Conservation (phyloP, 1,140 invertebrate genomes). For the Oscheius sp. region DNA sequence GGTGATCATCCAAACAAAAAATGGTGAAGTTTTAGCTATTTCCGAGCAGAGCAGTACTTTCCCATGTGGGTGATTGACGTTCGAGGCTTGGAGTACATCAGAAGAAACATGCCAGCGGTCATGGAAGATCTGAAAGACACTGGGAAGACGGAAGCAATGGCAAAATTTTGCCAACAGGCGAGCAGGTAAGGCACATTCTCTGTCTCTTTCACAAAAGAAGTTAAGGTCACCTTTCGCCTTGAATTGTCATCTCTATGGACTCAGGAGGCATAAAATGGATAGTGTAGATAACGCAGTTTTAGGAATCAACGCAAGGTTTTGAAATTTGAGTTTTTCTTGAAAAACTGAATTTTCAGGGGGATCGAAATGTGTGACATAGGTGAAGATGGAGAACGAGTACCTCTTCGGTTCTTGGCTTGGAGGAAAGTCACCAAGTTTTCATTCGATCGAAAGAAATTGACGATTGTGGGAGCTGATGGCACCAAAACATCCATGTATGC, state of each 20-base stretch:
- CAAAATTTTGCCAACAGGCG: constrained; percentile 82
- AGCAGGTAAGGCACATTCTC: constrained; percentile 1
- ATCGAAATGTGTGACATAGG: constrained; percentile 45
- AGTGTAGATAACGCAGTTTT: constrained; percentile 62
- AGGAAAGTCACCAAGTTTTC: constrained; percentile 35
- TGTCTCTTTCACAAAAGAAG: not conserved
- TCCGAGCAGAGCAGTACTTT: constrained; percentile 73
- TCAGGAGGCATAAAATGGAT: constrained; percentile 74
- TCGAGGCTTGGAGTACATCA: constrained; percentile 69
- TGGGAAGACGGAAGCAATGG: constrained; percentile 74
- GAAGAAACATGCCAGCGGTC: constrained; percentile 67
- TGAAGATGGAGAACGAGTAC: constrained; percentile 40
- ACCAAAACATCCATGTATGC: constrained; percentile 43
- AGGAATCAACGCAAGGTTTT: constrained; percentile 51
- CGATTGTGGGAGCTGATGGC: constrained; percentile 32
- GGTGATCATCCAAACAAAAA: not conserved
- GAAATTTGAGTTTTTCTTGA: constrained; percentile 5
- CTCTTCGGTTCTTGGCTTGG: constrained; percentile 35
- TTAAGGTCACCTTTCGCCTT: constrained; percentile 77
- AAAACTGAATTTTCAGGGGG: constrained; percentile 10
- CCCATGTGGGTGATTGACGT: constrained; percentile 70
- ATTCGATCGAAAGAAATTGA: constrained; percentile 39
- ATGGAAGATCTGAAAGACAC: constrained; percentile 76
- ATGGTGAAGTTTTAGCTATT: constrained; percentile 62
- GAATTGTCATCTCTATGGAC: constrained; percentile 84